phyloP scores from a whole-genome alignment of 1,140 invertebrate species.

The Zaprionus inermis region DNA sequence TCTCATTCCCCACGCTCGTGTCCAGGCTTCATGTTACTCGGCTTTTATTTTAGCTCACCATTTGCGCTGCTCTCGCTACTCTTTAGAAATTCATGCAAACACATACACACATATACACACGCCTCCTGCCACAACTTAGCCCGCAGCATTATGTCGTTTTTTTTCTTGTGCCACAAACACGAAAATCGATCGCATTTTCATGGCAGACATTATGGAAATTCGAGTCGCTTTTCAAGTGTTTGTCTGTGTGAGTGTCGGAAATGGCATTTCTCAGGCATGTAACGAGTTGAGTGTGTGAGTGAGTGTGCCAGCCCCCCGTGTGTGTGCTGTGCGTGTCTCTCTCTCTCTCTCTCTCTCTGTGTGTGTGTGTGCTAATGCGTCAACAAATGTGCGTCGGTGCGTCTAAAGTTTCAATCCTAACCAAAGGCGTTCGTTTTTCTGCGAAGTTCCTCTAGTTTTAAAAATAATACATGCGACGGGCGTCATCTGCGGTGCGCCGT shows the following conservation, averaged over 20 bases:
- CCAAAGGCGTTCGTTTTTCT: constrained; percentile 27
- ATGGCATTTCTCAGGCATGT: constrained; percentile 78
- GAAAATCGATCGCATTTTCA: constrained; percentile 83
- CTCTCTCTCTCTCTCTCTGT: background rate
- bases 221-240: constrained; percentile 75
- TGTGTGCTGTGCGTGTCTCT: constrained; percentile 28
- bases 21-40: constrained; percentile 65
- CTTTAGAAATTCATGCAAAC: constrained; percentile 70
- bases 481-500: constrained; percentile 21
- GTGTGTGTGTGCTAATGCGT: constrained; percentile 64
- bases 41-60: constrained; percentile 49
- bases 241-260: constrained; percentile 60
- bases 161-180: constrained; percentile 41
- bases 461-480: constrained; percentile 17
- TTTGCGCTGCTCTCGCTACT: constrained; percentile 58
- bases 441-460: constrained; percentile 32
- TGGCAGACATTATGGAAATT: constrained; percentile 82
- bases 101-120: constrained; percentile 34
- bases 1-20: constrained; percentile 30
- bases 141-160: constrained; percentile 69
- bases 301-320: constrained; percentile 7
- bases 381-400: constrained; percentile 72
- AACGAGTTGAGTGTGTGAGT: constrained; percentile 62
- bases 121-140: constrained; percentile 22
- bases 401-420: constrained; percentile 59